Conservation (phyloP, 2,797 vertebrate species). For the Gymnoscopelus microlampas region DNA sequence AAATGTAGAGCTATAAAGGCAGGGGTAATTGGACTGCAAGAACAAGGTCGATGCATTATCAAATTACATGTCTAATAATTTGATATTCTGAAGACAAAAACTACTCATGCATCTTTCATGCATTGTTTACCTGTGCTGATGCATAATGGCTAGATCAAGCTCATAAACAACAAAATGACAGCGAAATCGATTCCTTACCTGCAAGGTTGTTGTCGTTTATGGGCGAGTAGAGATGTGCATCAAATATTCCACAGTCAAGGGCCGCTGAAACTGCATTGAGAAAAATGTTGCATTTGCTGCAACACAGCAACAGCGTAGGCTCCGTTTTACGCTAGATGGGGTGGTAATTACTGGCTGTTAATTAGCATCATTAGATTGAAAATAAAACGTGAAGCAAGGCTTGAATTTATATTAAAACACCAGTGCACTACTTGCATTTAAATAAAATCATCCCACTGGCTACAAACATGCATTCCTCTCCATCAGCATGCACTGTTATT, state of each 20-base stretch:
- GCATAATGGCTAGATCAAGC: neutral
- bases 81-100: slow-evolving; percentile 16
- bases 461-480: slow-evolving; percentile 23
- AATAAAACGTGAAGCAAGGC: neutral
- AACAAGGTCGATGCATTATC: neutral
- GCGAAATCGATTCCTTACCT: slow-evolving; percentile 55
- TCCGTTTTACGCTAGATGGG: slow-evolving; percentile 26
- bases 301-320: slow-evolving; percentile 44
- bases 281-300: slow-evolving; percentile 61
- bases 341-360: slow-evolving; percentile 34
- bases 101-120: slow-evolving; percentile 23
- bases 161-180: slow-evolving; percentile 24
- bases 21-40: too few species aligned
- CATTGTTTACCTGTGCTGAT: slow-evolving; percentile 17
- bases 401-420: slow-evolving; percentile 16
- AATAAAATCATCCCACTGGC: slow-evolving; percentile 52
- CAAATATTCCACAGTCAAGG: slow-evolving; percentile 35
- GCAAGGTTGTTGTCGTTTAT: slow-evolving; percentile 37
- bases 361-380: slow-evolving; percentile 31
- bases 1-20: too few species aligned
- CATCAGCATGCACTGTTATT: slow-evolving; percentile 57
- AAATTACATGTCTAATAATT: slow-evolving; percentile 13
- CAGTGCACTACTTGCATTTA: slow-evolving; percentile 37
- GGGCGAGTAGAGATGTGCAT: slow-evolving; percentile 35
- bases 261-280: slow-evolving; percentile 10